A percentile compares a stretch with the other conserved stretches of the same genome.
Evolutionary conservation across 2,797 vertebrate genomes (phyloP).

Genomic region (Microctenopoma lineatum): DNA sequence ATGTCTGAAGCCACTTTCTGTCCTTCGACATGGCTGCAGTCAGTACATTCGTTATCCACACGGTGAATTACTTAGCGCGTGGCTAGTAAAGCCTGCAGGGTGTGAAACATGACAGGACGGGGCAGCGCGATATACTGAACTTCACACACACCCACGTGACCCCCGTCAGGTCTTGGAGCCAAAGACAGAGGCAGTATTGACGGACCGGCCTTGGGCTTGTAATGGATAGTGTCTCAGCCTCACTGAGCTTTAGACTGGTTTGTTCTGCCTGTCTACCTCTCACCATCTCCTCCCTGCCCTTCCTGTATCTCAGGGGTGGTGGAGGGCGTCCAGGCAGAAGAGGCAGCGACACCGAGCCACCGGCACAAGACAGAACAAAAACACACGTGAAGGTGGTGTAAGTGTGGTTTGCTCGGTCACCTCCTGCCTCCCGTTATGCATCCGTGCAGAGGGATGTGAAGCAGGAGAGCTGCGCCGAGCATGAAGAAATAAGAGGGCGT

Average conservation of each 20-base stretch:
- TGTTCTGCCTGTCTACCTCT: constrained; percentile 40
- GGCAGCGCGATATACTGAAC: constrained; percentile 26
- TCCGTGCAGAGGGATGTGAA: constrained; percentile 23
- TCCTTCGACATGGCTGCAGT: neutral
- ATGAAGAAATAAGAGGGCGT: constrained; percentile 31
- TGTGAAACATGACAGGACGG: constrained; percentile 32
- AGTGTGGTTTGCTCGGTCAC: constrained; percentile 27
- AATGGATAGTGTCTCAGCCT: constrained; percentile 65
- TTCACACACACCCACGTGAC: constrained; percentile 13
- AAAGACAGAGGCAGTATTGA: constrained; percentile 47
- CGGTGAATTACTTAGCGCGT: constrained; percentile 36
- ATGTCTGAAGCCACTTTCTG: too few relatives aligned
- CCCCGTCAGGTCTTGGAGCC: constrained; percentile 38
- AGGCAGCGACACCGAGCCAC: constrained; percentile 41
- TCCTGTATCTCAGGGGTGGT: constrained; percentile 16
- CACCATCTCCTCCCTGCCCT: constrained; percentile 31
- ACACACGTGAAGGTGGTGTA: constrained; percentile 7
- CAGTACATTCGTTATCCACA: constrained; percentile 12
- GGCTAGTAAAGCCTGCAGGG: constrained; percentile 14
- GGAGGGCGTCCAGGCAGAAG: constrained; percentile 38
- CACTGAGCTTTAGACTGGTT: constrained; percentile 67
- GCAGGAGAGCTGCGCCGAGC: constrained; percentile 22
- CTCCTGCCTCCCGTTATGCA: constrained; percentile 11
- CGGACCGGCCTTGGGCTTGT: constrained; percentile 63
- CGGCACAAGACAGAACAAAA: constrained; percentile 29